A percentile compares a stretch with the other conserved stretches of the same genome.
phyloP scores from a whole-genome alignment of 2,113 vertebrate species.

The Apeltes quadracus region DNA sequence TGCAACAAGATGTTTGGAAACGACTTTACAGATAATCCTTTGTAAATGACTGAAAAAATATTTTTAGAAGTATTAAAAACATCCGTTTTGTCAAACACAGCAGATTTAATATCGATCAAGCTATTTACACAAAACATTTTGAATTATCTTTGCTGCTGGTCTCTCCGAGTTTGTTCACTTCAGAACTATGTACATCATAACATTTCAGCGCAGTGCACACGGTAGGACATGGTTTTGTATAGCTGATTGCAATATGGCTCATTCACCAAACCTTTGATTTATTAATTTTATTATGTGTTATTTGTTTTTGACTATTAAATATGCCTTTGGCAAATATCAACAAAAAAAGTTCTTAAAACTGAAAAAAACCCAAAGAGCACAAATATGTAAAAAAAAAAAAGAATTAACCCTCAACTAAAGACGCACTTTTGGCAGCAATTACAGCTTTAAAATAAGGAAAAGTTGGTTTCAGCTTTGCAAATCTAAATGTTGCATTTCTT shows the following conservation, averaged over 20 bases:
- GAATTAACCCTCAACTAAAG: not conserved
- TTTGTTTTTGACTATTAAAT: not conserved
- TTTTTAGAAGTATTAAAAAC: not conserved
- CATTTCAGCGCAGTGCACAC: conserved; percentile 7
- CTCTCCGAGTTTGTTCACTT: not conserved
- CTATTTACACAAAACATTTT: not conserved
- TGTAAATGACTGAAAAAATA: not conserved
- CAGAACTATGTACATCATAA: not conserved
- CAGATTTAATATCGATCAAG: conserved; percentile 5
- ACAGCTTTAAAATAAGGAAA: not conserved
- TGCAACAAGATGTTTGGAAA: not conserved
- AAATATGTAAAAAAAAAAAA: not conserved
- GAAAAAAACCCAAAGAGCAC: too few relatives aligned
- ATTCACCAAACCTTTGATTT: conserved; percentile 5
- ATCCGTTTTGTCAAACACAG: conserved; percentile 5
- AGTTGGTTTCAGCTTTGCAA: not conserved
- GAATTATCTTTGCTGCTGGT: not conserved
- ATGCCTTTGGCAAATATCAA: not conserved
- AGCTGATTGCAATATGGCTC: not conserved
- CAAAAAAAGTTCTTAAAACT: not conserved
- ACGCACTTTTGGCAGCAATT: not conserved
- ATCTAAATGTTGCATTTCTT: not conserved
- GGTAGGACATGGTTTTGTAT: not conserved
- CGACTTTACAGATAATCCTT: not conserved
- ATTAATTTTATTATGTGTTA: not conserved